A percentile compares a stretch with the other conserved stretches of the same genome.
Evolutionary conservation across 2,113 vertebrate species (phyloP).

Genomic region (Eonycteris spelaea): DNA sequence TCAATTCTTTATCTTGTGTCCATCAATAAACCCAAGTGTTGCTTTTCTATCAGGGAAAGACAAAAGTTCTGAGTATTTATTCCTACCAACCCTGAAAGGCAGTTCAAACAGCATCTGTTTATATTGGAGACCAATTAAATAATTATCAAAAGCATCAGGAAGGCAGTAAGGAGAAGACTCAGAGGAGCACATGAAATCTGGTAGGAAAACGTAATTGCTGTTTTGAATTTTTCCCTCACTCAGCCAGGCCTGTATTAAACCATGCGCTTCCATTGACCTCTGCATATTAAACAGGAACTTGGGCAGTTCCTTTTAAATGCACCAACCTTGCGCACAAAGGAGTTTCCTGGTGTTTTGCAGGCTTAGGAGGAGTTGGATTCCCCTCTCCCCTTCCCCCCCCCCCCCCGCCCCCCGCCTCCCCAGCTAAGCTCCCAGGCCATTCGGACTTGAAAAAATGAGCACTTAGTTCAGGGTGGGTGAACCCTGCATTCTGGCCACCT

Average conservation of each 20-base stretch:
- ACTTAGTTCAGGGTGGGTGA: neutral
- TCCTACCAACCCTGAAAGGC: neutral
- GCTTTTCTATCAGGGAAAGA: neutral
- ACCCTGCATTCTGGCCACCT: neutral
- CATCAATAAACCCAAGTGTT: neutral
- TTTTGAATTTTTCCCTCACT: neutral
- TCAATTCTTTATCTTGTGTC: neutral
- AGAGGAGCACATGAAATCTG: neutral
- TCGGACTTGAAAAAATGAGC: neutral
- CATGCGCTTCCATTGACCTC: neutral
- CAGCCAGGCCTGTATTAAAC: neutral
- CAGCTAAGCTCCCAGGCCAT: constrained; percentile 12
- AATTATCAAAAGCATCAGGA: constrained; percentile 60
- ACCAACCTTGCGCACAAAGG: neutral
- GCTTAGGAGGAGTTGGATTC: constrained; percentile 1
- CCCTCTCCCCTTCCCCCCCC: rapidly evolving
- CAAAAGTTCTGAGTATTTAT: neutral
- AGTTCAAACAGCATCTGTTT: constrained; percentile 49
- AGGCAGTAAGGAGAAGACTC: neutral
- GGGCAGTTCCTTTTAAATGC: neutral
- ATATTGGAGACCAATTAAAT: constrained; percentile 48
- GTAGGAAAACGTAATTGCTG: neutral
- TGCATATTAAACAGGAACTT: neutral
- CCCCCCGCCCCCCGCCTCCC: rapidly evolving
- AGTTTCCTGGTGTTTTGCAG: neutral